These are phyloP conservation scores for Phyto melanocephala DNA, from an alignment of 2,888 invertebrate species.

Conservation along the genomic window DNA sequence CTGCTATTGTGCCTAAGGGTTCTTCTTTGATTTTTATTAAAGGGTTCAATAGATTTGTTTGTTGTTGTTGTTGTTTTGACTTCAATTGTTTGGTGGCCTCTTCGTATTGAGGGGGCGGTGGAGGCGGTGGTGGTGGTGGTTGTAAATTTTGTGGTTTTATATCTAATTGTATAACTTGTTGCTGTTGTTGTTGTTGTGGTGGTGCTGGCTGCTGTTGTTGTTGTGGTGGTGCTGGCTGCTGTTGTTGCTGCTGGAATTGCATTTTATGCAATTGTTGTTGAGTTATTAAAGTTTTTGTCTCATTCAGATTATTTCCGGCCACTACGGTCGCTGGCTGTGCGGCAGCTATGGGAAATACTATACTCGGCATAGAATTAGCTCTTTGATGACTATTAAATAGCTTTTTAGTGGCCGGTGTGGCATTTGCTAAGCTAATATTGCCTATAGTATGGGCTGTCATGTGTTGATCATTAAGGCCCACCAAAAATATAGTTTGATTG, in stretches of 20 bases:
- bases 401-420: conserved; percentile 75
- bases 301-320: conserved; percentile 45
- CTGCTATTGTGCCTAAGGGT: conserved; percentile 63
- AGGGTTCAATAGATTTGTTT: conserved; percentile 31
- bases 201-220: conserved; percentile 71
- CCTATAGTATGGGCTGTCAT: conserved; percentile 76
- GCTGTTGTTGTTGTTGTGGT: conserved; percentile 69
- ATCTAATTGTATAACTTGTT: conserved; percentile 73
- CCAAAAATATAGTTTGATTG: conserved; percentile 80
- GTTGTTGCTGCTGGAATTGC: conserved; percentile 71
- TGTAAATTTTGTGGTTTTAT: conserved; percentile 78
- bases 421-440: conserved; percentile 74
- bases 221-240: conserved; percentile 65
- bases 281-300: conserved; percentile 67
- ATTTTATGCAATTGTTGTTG: conserved; percentile 77
- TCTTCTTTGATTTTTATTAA: conserved; percentile 66
- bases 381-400: conserved; percentile 80
- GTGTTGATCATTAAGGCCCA: conserved; percentile 80
- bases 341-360: conserved; percentile 79
- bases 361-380: conserved; percentile 82
- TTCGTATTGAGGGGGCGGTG: conserved; percentile 85
- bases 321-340: background rate
- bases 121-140: conserved; percentile 80
- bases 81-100: conserved; percentile 84
- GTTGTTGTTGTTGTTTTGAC: conserved; percentile 63